Conservation (phyloP, 2,113 vertebrate species). For the Tupaia chinensis region DNA sequence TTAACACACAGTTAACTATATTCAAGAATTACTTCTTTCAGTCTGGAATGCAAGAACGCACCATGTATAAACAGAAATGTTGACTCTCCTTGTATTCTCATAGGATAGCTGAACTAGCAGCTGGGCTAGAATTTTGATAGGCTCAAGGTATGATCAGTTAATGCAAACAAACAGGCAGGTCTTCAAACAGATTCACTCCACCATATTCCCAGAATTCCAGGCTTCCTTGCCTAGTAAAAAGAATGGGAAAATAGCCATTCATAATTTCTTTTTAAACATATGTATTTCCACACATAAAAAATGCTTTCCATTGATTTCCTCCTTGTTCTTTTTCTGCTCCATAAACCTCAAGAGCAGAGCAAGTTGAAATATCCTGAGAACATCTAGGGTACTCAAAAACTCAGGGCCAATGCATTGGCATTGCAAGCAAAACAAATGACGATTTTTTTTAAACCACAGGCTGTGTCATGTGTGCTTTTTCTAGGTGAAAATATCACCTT, state of each 20-base stretch:
- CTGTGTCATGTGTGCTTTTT: constrained; percentile 57
- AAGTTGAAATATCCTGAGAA: background rate
- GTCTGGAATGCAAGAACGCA: background rate
- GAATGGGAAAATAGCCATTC: background rate
- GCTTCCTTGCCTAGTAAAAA: constrained; percentile 27
- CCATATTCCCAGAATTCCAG: background rate
- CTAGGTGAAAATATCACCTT: constrained; percentile 96
- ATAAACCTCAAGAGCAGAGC: constrained; percentile 11
- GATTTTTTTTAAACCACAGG: background rate
- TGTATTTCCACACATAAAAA: background rate
- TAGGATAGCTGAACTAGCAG: background rate
- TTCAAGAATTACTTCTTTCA: background rate
- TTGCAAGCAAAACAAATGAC: background rate
- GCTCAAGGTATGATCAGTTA: background rate
- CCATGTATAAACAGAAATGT: background rate
- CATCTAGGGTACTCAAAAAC: background rate
- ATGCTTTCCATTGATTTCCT: background rate
- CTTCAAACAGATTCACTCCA: background rate
- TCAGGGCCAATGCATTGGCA: background rate
- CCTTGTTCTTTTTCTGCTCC: constrained; percentile 16
- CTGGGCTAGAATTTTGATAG: background rate
- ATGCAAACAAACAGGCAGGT: background rate
- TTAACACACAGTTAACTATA: background rate
- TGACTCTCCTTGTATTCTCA: background rate
- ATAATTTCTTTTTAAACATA: background rate